Percentiles rank a stretch among this genome's conserved stretches.
Evolutionary conservation across 2,113 vertebrate genomes (phyloP).

Genomic region (Oncorhynchus kisutch): DNA sequence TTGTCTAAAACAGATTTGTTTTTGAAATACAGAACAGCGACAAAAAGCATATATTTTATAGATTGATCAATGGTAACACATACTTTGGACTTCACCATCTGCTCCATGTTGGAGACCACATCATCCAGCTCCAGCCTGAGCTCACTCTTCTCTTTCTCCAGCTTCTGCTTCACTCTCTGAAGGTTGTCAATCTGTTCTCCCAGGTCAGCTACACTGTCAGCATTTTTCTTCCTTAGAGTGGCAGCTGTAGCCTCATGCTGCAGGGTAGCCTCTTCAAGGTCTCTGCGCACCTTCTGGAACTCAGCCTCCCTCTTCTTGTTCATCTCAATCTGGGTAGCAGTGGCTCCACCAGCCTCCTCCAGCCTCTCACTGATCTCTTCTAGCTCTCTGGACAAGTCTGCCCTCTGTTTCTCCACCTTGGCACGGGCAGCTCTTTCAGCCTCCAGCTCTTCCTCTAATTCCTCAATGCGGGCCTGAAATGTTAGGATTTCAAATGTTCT

Average conservation of each 20-base stretch:
- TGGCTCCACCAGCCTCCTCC: constrained; percentile 85
- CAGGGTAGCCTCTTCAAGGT: constrained; percentile 83
- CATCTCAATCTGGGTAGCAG: constrained; percentile 81
- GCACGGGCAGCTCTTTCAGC: constrained; percentile 77
- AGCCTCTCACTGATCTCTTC: constrained; percentile 90
- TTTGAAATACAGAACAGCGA: not conserved
- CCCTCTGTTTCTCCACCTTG: constrained; percentile 84
- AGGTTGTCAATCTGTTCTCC: constrained; percentile 81
- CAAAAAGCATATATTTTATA: not conserved
- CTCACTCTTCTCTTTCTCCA: constrained; percentile 85
- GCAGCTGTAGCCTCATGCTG: constrained; percentile 79
- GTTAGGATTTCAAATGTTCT: not conserved
- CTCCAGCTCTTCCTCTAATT: constrained; percentile 85
- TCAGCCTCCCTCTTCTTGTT: constrained; percentile 86
- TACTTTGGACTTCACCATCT: constrained; percentile 78
- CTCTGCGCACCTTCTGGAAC: constrained; percentile 81
- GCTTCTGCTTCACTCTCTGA: constrained; percentile 79
- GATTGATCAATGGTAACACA: not conserved
- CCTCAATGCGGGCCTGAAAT: constrained; percentile 79
- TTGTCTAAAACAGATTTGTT: constrained; percentile 51
- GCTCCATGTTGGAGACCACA: constrained; percentile 84
- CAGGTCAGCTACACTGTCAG: constrained; percentile 77
- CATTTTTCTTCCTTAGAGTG: constrained; percentile 80
- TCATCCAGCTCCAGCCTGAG: constrained; percentile 80
- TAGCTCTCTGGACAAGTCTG: constrained; percentile 83